Base-by-base conservation (phyloP, 2,113 vertebrate species). In the Hiodon alosoides region DNA sequence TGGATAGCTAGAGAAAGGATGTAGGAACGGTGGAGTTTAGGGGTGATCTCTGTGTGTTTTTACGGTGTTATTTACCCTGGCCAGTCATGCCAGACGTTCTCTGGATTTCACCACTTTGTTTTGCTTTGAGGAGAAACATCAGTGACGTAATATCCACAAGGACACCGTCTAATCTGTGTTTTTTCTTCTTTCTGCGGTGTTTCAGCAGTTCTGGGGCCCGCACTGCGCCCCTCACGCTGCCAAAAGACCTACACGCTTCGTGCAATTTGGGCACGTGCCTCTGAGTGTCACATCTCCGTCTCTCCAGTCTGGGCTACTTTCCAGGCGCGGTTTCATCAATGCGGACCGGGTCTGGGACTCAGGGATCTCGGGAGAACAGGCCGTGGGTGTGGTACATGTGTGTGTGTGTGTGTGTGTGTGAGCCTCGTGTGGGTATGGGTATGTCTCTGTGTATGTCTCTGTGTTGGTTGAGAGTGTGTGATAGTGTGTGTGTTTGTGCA, bases 121-220 rank as follows among this genome's bases (percentile, higher is more conserved):
- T 47, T 66, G 46, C 48, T 16, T 9, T 11, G 16, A 66, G n/a
- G 16, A 31, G 31, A 31, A 65, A 65, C 11, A 60, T 14, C 59
- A 4, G 13, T 66, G 48, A 64, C 31, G 51, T 54, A 70, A 70
- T 55, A 31, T 17, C 52, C 10, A 69, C n/a, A 14, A 57, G 16
- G 16, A 17, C 53, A 31, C 16, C 3, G 52, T 55, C 53, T 53
- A 57, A 70, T 55, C 46, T 4, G 53, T 10, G 57, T 70, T 57
- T 14, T 53, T 17, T 9, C 2, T 31, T 31, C 31, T 31, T 31
- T 31, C 31, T 31, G 31, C 31, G 31, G 16, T 70, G 46, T 66
- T 57, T 70, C 69, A 70, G 69, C 53, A 55, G 52, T 70, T 54
- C 53, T 57, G 53, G 51, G 13, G 10, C 13, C 67, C 47, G 67